Conservation (phyloP, 2,888 invertebrate species). For the Volucella bombylans region DNA sequence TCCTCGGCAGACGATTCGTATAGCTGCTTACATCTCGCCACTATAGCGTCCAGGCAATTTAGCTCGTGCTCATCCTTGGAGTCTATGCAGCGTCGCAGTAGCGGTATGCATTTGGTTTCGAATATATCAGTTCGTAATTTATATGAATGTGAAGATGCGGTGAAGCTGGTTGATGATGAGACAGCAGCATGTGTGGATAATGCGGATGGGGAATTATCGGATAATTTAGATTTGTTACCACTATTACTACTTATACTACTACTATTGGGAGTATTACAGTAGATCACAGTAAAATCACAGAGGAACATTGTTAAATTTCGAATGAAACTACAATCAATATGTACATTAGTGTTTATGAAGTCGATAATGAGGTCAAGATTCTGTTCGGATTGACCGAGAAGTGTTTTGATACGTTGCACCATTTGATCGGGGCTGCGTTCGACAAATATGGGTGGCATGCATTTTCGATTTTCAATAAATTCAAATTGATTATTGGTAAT, state of each 20-base stretch:
- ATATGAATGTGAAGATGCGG: neutral
- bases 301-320: slow-evolving; percentile 79
- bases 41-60: slow-evolving; percentile 79
- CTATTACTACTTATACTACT: slow-evolving; percentile 59
- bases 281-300: slow-evolving; percentile 79
- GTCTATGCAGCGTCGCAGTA: slow-evolving; percentile 79
- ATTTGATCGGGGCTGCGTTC: slow-evolving; percentile 75
- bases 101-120: slow-evolving; percentile 77
- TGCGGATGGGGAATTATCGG: slow-evolving; percentile 39
- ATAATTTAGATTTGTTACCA: slow-evolving; percentile 59
- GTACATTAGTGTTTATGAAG: slow-evolving; percentile 80
- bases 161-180: neutral
- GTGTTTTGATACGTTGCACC: slow-evolving; percentile 78
- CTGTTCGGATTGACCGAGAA: slow-evolving; percentile 76
- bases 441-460: slow-evolving; percentile 61
- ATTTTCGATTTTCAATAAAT: slow-evolving; percentile 77
- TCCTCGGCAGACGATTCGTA: slow-evolving; percentile 77
- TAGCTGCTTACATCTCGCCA: slow-evolving; percentile 76
- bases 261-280: slow-evolving; percentile 63
- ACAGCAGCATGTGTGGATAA: neutral
- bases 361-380: slow-evolving; percentile 79
- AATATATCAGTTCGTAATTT: slow-evolving; percentile 75
- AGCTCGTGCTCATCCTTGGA: slow-evolving; percentile 78
- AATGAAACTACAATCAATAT: slow-evolving; percentile 79
- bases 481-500: slow-evolving; percentile 77